These are phyloP conservation scores for Corvus cornix DNA, from an alignment of 2,113 vertebrate genomes.

Conservation along the genomic window DNA sequence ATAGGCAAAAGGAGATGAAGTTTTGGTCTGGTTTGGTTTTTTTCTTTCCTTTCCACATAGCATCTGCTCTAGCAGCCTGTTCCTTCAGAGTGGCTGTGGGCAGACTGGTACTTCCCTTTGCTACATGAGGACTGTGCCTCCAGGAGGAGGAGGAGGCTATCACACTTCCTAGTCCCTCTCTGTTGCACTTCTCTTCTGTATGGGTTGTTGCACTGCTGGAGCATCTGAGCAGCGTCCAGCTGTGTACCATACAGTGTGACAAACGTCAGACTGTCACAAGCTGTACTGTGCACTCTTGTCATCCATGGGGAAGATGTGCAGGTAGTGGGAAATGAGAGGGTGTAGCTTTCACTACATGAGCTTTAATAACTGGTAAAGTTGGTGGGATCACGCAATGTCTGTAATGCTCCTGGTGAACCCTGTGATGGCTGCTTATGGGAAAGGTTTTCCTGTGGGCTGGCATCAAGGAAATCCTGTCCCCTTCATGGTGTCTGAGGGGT, in stretches of 20 bases:
- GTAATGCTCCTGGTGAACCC: neutral
- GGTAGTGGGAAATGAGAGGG: neutral
- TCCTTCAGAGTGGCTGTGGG: neutral
- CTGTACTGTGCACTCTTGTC: neutral
- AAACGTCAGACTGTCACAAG: neutral
- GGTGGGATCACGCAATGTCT: neutral
- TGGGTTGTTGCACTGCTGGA: neutral
- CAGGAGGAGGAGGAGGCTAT: neutral
- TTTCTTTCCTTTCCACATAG: accelerated
- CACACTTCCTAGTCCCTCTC: neutral
- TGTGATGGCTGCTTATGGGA: neutral
- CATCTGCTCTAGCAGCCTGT: neutral
- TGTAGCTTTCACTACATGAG: neutral
- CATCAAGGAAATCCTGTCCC: neutral
- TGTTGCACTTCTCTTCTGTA: neutral
- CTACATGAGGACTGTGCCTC: neutral
- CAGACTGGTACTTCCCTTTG: neutral
- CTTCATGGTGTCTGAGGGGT: neutral
- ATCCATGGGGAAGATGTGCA: neutral
- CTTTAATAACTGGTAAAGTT: neutral
- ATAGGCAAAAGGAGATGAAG: neutral
- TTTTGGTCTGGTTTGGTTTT: neutral
- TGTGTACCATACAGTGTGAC: neutral
- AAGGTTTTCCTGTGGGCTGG: neutral
- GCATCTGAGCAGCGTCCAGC: neutral